Percentiles rank a stretch among this genome's conserved stretches.
phyloP scores from a whole-genome alignment of 37 sponge, comb jelly and placozoan species.

The Haliclona indistincta region DNA sequence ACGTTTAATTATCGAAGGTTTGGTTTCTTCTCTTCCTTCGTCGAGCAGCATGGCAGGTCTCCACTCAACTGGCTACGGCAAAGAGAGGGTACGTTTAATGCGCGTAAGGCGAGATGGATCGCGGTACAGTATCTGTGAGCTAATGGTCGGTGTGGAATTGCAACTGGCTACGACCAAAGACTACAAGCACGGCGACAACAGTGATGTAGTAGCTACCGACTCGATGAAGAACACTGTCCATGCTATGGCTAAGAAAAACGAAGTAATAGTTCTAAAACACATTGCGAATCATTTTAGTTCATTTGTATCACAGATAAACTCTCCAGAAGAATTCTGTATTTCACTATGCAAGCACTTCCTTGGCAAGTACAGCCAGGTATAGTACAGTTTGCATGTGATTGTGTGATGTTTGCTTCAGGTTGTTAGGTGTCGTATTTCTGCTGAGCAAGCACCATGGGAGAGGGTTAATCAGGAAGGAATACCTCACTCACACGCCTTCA shows the following conservation, averaged over 20 bases:
- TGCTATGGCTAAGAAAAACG: conserved; percentile 42
- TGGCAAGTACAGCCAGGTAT: conserved; percentile 44
- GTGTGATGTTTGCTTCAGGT: conserved; percentile 2
- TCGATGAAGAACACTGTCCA: conserved; percentile 62
- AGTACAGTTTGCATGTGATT: background rate
- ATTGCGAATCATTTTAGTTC: too few species aligned
- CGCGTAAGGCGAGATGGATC: conserved; percentile 46
- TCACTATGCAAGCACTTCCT: conserved; percentile 54
- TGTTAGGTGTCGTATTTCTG: background rate
- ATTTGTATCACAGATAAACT: conserved; percentile 20
- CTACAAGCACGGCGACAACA: conserved; percentile 54
- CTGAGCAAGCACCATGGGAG: conserved; percentile 53
- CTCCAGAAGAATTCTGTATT: conserved; percentile 59
- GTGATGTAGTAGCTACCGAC: conserved; percentile 61
- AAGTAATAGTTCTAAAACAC: background rate
- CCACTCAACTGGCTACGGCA: conserved; percentile 62
- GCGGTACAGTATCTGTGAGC: conserved; percentile 32
- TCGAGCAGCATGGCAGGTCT: too few species aligned
- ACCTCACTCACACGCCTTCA: conserved; percentile 65
- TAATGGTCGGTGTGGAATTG: conserved; percentile 33
- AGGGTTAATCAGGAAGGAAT: conserved; percentile 42
- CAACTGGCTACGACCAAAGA: conserved; percentile 26
- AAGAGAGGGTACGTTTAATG: conserved; percentile 53
- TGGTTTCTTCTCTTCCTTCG: too few species aligned
- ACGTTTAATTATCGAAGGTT: too few species aligned